phyloP scores from a whole-genome alignment of 53 echinoderm and acorn worm genomes.

The Henricia sp. region DNA sequence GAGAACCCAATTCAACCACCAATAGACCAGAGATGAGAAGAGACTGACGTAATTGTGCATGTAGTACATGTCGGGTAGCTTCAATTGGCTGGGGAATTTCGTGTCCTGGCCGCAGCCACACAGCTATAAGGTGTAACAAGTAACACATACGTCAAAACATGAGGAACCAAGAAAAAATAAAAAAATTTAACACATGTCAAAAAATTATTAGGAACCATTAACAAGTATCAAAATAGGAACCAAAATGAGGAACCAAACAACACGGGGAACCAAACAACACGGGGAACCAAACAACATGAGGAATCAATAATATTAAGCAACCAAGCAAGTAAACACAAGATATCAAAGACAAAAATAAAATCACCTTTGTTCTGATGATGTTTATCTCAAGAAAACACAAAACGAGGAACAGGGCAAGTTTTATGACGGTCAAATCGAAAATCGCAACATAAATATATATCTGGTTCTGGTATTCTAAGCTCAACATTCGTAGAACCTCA shows the following conservation, averaged over 20 bases:
- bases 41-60: slow-evolving; percentile 84
- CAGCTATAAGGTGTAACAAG: too few relatives aligned
- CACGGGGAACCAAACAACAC: neutral
- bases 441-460: slow-evolving; percentile 39
- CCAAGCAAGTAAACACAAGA: neutral
- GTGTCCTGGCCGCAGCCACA: neutral
- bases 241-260: neutral
- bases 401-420: slow-evolving; percentile 52
- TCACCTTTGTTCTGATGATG: slow-evolving; percentile 43
- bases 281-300: neutral
- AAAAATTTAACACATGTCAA: neutral
- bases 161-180: neutral
- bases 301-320: neutral
- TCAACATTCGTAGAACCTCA: slow-evolving; percentile 10
- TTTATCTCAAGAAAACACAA: slow-evolving; percentile 60
- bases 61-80: slow-evolving; percentile 74
- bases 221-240: neutral
- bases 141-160: too few relatives aligned
- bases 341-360: neutral
- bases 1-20: slow-evolving; percentile 96
- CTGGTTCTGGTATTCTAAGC: slow-evolving; percentile 24
- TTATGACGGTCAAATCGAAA: slow-evolving; percentile 57
- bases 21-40: slow-evolving; percentile 72
- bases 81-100: slow-evolving; percentile 67
- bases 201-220: neutral